Evolutionary conservation across 2,113 vertebrate species (phyloP), one percentile per base, ranked within the genome.

Genomic region (Muscicapa adusta): DNA sequence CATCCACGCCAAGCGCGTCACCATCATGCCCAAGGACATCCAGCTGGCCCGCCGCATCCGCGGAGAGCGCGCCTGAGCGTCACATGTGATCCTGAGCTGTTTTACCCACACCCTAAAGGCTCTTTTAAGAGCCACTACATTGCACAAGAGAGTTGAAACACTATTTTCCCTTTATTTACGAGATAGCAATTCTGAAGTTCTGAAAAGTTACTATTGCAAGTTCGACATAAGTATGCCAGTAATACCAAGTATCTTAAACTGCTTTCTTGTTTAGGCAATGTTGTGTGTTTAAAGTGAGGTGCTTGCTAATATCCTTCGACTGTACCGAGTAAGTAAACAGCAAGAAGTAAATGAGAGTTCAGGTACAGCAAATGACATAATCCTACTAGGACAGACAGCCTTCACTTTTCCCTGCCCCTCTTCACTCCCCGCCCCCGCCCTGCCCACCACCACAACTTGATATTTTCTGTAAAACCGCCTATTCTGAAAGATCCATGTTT

Each of bases 311-410:
- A 2, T 0, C 6, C 2, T 24, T 24, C 0, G 0, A 1, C 2
- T 18, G 2, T 17, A 4, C 2, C n/a, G 11, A 26, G 10, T 6
- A 45, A 5, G 1, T 12, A 16, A 50, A 24, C 9, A 23, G 3
- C 3, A 8, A 3, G 31, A 47, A 14, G 3, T 6, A 17, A 9
- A 0, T 38, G 0, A 8, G 0, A 10, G 4, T 17, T 47, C 0
- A 2, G 2, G 3, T 4, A 26, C 6, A 8, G 3, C 3, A 17
- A 36, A 6, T 8, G 0, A 7, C 5, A 40, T 25, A 22, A 18
- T 0, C 2, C 3, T 1, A 5, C 0, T 2, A 22, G 3, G 5
- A 9, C 2, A 16, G 2, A 17, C 2, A 47, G 3, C 0, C 1
- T 2, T 4, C 14, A 5, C 5, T 38, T 58, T 18, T 3, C 1